These are phyloP conservation scores for Eclectus roratus DNA, from an alignment of 2,113 vertebrate genomes.

Conservation along the genomic window DNA sequence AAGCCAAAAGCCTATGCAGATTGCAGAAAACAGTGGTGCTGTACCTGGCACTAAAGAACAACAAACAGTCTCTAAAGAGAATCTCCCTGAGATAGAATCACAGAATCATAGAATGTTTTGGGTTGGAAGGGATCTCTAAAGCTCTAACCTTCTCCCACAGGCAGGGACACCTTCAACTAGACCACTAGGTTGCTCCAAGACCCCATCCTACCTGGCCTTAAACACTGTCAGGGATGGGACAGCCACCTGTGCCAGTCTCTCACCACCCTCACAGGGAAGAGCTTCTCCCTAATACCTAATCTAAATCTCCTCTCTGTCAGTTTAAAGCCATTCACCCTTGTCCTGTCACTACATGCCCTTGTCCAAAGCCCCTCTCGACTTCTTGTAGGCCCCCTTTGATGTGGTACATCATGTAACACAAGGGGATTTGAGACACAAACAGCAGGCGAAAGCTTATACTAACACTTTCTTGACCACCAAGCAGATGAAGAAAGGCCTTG, in stretches of 20 bases:
- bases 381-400: background rate
- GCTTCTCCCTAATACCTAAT: background rate
- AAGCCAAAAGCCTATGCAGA: background rate
- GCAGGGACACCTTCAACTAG: background rate
- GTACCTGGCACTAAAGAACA: background rate
- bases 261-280: background rate
- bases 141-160: background rate
- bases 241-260: background rate
- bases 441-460: background rate
- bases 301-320: background rate
- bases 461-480: background rate
- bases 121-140: background rate
- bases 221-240: background rate
- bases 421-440: background rate
- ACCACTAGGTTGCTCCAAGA: background rate
- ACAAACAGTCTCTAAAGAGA: background rate
- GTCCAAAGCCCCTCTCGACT: background rate
- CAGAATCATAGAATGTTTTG: background rate
- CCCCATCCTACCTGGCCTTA: background rate
- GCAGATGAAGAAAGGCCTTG: background rate
- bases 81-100: background rate
- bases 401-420: fast-evolving
- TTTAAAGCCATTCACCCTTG: background rate
- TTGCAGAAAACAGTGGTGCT: background rate
- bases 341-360: background rate